Conservation (phyloP, 2,113 vertebrate genomes). For the Coptodon bakossiorum region DNA sequence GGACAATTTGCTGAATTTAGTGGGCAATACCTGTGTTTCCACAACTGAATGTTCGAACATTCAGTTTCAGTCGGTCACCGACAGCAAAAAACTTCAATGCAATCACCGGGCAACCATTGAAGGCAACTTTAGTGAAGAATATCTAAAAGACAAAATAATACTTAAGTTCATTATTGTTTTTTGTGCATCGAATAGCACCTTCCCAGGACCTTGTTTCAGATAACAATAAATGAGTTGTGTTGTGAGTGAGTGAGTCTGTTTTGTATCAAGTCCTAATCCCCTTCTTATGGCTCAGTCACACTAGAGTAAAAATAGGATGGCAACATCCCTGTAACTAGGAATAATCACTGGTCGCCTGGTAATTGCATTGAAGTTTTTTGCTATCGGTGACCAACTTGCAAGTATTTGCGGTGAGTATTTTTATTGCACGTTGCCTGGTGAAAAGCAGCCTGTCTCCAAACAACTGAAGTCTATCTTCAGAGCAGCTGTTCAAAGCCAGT, state of each 20-base stretch:
- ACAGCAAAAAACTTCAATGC: not conserved
- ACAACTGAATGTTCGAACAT: not conserved
- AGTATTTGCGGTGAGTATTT: not conserved
- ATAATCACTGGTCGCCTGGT: not conserved
- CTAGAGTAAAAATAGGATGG: not conserved
- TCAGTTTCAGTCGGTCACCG: not conserved
- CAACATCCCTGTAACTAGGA: not conserved
- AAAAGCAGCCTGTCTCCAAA: not conserved
- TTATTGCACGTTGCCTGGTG: not conserved
- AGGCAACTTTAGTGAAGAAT: not conserved
- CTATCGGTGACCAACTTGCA: not conserved
- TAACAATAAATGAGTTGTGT: not conserved
- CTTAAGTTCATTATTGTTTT: not conserved
- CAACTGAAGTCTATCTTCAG: not conserved
- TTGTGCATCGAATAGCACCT: not conserved
- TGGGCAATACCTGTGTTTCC: not conserved
- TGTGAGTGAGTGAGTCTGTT: not conserved
- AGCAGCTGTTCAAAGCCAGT: not conserved
- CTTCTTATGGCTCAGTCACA: fast-evolving
- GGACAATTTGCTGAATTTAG: not conserved
- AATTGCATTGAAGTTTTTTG: not conserved
- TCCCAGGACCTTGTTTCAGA: not conserved
- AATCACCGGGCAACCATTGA: not conserved
- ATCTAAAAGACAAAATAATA: not conserved
- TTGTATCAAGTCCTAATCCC: not conserved